Conservation (phyloP, 2,797 vertebrate species). For the Lerista edwardsae region DNA sequence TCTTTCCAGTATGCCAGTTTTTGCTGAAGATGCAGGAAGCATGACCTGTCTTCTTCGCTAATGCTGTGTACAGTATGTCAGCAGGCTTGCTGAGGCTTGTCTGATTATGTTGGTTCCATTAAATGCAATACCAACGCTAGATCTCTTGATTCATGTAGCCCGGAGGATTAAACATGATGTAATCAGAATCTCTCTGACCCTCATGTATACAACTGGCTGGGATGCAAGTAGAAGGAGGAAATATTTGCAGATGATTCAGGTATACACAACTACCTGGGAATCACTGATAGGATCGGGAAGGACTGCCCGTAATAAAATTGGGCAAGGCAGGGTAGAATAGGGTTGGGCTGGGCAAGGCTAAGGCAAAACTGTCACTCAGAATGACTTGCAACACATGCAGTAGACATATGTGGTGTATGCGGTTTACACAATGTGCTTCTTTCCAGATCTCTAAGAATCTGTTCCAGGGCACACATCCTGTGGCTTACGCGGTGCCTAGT, state of each 20-base stretch:
- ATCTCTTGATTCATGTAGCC: not conserved
- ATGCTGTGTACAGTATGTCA: not conserved
- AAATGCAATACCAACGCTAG: not conserved
- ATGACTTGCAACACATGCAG: not conserved
- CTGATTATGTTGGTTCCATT: not conserved
- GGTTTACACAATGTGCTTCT: not conserved
- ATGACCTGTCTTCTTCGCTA: constrained; percentile 1
- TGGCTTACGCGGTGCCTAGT: not conserved
- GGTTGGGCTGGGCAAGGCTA: not conserved
- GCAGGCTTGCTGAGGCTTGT: constrained; percentile 14
- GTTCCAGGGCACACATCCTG: not conserved
- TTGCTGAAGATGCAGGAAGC: not conserved
- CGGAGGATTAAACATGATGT: not conserved
- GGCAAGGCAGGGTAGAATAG: not conserved
- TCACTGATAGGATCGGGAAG: constrained; percentile 1
- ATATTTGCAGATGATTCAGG: not conserved
- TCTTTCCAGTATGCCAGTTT: not conserved
- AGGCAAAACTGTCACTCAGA: not conserved
- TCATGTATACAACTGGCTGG: not conserved
- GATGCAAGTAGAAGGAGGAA: rapidly evolving
- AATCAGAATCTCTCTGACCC: not conserved
- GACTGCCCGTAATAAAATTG: not conserved
- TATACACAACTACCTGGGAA: not conserved
- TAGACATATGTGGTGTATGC: not conserved
- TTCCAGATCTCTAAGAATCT: not conserved